Evolutionary conservation across 1,140 invertebrate species (phyloP).

Genomic region (Diprion similis): DNA sequence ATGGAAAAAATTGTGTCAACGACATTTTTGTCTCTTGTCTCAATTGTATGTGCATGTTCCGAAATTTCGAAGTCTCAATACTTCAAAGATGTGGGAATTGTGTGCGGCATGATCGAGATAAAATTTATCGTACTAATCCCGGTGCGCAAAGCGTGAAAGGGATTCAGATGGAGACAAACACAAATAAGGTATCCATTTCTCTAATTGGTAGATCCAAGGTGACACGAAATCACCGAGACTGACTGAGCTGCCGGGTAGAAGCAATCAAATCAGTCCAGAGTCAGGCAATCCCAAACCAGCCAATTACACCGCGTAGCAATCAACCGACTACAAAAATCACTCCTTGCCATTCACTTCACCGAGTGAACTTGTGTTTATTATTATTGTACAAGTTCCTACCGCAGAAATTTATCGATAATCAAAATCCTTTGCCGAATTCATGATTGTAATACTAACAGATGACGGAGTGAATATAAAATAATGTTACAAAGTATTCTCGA

Average conservation of each 20-base stretch:
- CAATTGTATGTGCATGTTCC: background rate
- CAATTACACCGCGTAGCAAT: background rate
- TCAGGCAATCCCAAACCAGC: background rate
- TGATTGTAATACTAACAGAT: too few species aligned
- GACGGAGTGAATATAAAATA: too few species aligned
- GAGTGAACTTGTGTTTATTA: too few species aligned
- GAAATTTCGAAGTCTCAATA: background rate
- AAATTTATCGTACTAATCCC: too few species aligned
- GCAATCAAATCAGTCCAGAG: background rate
- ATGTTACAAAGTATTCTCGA: too few species aligned
- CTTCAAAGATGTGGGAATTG: background rate
- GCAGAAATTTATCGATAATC: too few species aligned
- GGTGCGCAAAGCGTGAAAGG: background rate
- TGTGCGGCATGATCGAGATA: too few species aligned
- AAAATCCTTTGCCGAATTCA: too few species aligned
- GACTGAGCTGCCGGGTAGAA: background rate
- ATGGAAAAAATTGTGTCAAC: too few species aligned
- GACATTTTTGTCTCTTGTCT: too few species aligned
- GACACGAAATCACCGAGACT: slow-evolving; percentile 2
- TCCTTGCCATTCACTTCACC: too few species aligned
- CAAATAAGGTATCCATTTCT: background rate
- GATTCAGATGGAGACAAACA: background rate
- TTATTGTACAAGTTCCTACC: too few species aligned
- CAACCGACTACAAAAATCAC: background rate
- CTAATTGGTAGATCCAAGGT: slow-evolving; percentile 5